Conservation (phyloP, 2,113 vertebrate species). For the Tylochromis polylepis region DNA sequence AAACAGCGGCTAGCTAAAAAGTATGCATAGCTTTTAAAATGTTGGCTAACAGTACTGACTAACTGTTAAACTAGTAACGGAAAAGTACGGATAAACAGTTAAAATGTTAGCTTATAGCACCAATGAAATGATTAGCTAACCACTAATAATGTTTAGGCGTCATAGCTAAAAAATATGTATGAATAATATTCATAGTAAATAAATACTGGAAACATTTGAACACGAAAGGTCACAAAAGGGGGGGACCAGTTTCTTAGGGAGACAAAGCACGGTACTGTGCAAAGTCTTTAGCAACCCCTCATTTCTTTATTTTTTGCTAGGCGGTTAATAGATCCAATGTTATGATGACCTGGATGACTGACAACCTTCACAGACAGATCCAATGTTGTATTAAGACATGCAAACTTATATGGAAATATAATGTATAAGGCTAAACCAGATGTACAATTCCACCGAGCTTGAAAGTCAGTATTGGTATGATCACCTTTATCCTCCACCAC, state of each 20-base stretch:
- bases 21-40: not conserved
- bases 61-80: not conserved
- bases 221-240: not conserved
- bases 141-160: rapidly evolving
- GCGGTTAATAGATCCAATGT: too few relatives aligned
- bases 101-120: not conserved
- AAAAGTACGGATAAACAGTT: not conserved
- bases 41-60: not conserved
- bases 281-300: too few relatives aligned
- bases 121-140: not conserved
- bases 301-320: too few relatives aligned
- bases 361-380: too few relatives aligned
- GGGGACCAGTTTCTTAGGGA: not conserved
- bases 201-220: not conserved
- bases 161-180: not conserved
- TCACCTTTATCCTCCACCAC: not conserved
- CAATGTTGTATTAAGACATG: too few relatives aligned
- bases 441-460: too few relatives aligned
- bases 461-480: not conserved
- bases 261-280: not conserved
- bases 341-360: too few relatives aligned
- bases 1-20: not conserved
- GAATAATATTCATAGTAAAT: not conserved
- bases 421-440: too few relatives aligned
- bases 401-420: too few relatives aligned